Percentiles rank a stretch among this genome's conserved stretches.
Conservation (phyloP, 2,888 invertebrate genomes). For the Liposcelis brunnea region DNA sequence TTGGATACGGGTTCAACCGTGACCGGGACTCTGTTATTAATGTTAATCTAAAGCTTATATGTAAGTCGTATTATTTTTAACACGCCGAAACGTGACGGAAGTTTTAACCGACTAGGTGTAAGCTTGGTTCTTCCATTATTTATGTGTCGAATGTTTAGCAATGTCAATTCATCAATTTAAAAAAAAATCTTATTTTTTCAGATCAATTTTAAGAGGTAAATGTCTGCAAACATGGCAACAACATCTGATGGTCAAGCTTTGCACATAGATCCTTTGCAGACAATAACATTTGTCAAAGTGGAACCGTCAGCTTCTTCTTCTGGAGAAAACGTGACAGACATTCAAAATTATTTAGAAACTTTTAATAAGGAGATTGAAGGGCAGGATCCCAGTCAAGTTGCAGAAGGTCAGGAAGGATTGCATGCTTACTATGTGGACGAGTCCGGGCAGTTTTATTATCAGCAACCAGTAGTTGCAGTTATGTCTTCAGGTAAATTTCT, state of each 20-base stretch:
- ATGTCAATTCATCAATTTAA: too few relatives aligned
- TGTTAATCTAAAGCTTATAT: too few relatives aligned
- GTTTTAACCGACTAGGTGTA: too few relatives aligned
- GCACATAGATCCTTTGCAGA: constrained; percentile 1
- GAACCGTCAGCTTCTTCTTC: constrained; percentile 6
- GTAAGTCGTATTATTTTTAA: too few relatives aligned
- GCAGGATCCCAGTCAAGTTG: constrained; percentile 23
- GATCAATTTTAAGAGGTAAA: not conserved
- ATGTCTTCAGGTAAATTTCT: constrained; percentile 27
- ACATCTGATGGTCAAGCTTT: not conserved
- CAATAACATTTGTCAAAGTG: constrained; percentile 11
- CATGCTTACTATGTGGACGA: constrained; percentile 62
- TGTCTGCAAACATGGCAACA: not conserved
- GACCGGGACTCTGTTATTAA: too few relatives aligned
- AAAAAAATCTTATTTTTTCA: not conserved
- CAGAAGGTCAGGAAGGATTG: constrained; percentile 18
- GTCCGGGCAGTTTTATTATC: constrained; percentile 67
- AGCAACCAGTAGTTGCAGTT: constrained; percentile 47
- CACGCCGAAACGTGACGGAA: too few relatives aligned
- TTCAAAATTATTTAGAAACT: constrained; percentile 64
- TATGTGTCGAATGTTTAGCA: too few relatives aligned
- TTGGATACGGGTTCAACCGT: too few relatives aligned
- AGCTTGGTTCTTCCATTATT: too few relatives aligned
- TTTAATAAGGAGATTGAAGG: constrained; percentile 66
- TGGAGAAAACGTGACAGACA: constrained; percentile 41